Conservation (phyloP, 2,888 invertebrate genomes). For the Dasypogon diadema region DNA sequence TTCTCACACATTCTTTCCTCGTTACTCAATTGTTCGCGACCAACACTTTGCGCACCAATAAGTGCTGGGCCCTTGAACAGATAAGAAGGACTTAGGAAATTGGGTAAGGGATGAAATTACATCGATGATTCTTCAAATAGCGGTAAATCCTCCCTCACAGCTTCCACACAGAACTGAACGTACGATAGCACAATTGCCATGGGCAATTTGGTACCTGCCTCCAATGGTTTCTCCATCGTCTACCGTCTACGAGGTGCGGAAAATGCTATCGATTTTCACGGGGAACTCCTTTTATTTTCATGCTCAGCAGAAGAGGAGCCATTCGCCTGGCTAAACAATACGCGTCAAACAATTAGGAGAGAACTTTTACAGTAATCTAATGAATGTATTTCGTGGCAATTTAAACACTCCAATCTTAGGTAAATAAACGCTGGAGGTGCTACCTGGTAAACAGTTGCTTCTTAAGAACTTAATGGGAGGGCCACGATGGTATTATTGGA, state of each 20-base stretch:
- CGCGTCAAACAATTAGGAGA: not conserved
- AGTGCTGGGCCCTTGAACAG: not conserved
- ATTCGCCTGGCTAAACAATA: not conserved
- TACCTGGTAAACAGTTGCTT: not conserved
- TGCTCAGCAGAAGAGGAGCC: not conserved
- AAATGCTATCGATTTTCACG: no score
- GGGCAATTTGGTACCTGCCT: not conserved
- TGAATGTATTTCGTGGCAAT: constrained; percentile 1
- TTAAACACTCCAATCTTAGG: not conserved
- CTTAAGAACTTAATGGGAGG: no score
- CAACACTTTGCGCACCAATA: not conserved
- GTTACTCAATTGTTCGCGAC: not conserved
- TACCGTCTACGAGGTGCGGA: no score
- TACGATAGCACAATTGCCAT: not conserved
- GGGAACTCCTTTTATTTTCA: not conserved
- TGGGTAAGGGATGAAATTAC: not conserved
- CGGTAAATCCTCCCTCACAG: not conserved
- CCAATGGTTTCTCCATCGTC: not conserved
- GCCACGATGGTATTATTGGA: no score
- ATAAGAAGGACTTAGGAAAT: not conserved
- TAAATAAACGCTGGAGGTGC: not conserved
- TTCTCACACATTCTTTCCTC: not conserved
- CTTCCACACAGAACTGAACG: not conserved
- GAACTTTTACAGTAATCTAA: not conserved
- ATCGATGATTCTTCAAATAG: constrained; percentile 3